These are phyloP conservation scores for Chanos chanos DNA, from an alignment of 2,797 vertebrate genomes.

Conservation along the genomic window DNA sequence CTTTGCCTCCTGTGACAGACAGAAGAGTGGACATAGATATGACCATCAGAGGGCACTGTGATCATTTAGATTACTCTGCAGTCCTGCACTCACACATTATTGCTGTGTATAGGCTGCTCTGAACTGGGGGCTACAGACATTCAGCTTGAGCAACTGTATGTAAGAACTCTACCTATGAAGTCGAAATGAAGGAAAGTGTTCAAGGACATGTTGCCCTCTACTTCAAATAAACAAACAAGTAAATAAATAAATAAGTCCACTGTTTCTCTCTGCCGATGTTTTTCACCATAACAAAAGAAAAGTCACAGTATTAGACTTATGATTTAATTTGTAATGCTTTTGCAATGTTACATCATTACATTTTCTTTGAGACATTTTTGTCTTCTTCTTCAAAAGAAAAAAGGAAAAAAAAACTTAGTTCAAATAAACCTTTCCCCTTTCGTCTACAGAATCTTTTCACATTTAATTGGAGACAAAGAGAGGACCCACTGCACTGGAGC, in stretches of 20 bases:
- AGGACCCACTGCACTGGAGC: too few species aligned
- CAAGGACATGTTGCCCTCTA: background rate
- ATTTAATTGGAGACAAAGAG: too few species aligned
- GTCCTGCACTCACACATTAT: background rate
- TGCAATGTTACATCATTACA: too few species aligned
- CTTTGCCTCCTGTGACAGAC: background rate
- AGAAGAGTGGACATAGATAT: conserved; percentile 6
- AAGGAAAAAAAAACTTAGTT: too few species aligned
- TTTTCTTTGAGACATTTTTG: too few species aligned
- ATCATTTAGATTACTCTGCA: conserved; percentile 6
- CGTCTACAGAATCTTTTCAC: too few species aligned
- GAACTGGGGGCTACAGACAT: background rate
- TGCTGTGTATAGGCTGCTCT: background rate
- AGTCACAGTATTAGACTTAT: too few species aligned
- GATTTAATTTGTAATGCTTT: too few species aligned
- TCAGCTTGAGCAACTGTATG: too few species aligned
- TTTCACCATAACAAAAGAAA: conserved; percentile 12
- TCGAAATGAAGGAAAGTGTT: background rate
- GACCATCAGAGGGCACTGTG: conserved; percentile 35
- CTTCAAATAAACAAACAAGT: background rate
- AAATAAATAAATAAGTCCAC: background rate
- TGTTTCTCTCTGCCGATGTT: background rate
- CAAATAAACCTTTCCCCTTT: too few species aligned
- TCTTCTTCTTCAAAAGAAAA: too few species aligned
- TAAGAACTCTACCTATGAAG: background rate